A percentile compares a stretch with the other conserved stretches of the same genome.
These are phyloP conservation scores for Crossaster papposus DNA, from an alignment of 53 echinoderm and acorn worm species.

Conservation along the genomic window DNA sequence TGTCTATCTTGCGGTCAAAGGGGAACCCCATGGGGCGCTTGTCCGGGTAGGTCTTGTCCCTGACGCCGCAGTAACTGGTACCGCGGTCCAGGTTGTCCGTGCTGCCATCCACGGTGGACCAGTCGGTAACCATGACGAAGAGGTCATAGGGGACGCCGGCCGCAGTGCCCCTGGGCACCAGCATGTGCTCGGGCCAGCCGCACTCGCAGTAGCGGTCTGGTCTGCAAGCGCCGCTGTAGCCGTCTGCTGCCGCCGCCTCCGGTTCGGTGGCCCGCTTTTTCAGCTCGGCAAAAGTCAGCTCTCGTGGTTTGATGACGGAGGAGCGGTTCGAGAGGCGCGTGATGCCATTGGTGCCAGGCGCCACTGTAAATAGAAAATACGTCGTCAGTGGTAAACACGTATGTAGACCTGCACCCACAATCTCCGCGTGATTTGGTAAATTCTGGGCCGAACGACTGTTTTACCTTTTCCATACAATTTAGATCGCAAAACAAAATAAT, in stretches of 20 bases:
- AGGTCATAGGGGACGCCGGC: slow-evolving; percentile 58
- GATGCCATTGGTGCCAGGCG: not conserved
- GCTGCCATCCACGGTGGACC: slow-evolving; percentile 29
- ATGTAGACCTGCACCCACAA: no score
- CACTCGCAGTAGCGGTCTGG: slow-evolving; percentile 71
- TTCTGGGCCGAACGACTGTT: no score
- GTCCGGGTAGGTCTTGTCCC: slow-evolving; percentile 61
- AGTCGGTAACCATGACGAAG: slow-evolving; percentile 65
- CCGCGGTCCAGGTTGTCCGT: slow-evolving; percentile 61
- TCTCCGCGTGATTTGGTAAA: no score
- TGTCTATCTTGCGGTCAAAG: slow-evolving; percentile 63
- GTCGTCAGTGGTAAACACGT: not conserved
- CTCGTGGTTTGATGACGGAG: slow-evolving; percentile 49
- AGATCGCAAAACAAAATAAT: no score
- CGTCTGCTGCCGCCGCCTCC: not conserved
- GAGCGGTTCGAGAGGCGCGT: slow-evolving; percentile 27
- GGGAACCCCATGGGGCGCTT: slow-evolving; percentile 70
- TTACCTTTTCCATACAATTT: no score
- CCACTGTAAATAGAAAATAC: not conserved
- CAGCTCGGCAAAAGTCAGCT: slow-evolving; percentile 14
- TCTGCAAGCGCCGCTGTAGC: not conserved
- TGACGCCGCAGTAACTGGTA: slow-evolving; percentile 72
- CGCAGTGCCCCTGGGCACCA: slow-evolving; percentile 64
- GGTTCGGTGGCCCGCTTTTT: not conserved
- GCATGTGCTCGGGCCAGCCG: slow-evolving; percentile 69